Conservation (phyloP, 1,140 invertebrate species). For the Calephelis virginiensis region DNA sequence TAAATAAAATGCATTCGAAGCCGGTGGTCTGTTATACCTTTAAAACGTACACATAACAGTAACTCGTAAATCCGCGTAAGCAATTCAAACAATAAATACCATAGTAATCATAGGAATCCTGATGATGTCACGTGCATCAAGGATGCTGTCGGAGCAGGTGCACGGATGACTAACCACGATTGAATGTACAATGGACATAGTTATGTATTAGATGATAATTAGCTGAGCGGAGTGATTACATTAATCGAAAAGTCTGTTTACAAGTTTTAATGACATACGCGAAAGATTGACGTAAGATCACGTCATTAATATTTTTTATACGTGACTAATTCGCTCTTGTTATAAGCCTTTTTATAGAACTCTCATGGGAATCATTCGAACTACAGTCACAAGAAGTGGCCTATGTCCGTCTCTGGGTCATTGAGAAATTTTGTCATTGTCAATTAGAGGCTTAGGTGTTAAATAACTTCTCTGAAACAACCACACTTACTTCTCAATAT, state of each 20-base stretch:
- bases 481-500: no score
- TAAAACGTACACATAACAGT: not conserved
- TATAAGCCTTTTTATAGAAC: no score
- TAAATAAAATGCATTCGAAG: not conserved
- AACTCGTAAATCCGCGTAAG: not conserved
- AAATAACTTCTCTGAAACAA: no score
- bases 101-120: constrained; percentile 1
- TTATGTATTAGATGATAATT: constrained; percentile 8
- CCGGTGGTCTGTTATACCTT: not conserved
- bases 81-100: constrained; percentile 6
- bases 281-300: no score
- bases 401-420: no score
- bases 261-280: no score
- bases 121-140: constrained; percentile 14
- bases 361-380: no score
- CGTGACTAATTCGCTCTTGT: no score
- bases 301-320: no score
- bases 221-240: not conserved
- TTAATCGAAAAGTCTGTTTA: not conserved
- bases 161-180: not conserved
- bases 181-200: constrained; percentile 2
- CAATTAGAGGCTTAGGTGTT: no score
- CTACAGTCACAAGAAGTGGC: no score
- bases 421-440: no score
- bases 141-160: constrained; percentile 10